Base-by-base conservation (phyloP, 2,888 invertebrate species). In the Pediacus dermestoides region DNA sequence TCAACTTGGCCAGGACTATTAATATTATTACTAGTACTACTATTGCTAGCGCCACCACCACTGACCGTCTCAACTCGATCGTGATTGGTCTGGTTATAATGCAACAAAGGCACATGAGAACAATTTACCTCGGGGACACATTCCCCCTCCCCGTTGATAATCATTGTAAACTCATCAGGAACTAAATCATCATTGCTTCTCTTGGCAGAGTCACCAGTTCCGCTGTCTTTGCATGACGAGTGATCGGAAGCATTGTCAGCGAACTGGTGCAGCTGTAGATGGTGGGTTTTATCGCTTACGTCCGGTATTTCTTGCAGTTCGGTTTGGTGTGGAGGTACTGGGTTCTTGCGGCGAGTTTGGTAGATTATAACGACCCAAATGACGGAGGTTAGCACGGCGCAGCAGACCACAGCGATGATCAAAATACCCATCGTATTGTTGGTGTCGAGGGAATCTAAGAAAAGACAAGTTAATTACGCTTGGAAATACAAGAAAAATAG, bases 301-400 rank as follows among this genome's bases (percentile, higher is more conserved):
- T 65, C 61, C 6, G 61, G 44, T 12, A 60, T 51, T 26, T 49
- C 50, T 16, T 48, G 50, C 41, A 46, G 55, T 33, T 37, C 53
- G 44, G 14, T 73, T 16, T 34, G 13, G 72, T 48, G 72, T 62
- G 44, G 72, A 62, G 66, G 74, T 30, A 67, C 68, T 42, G 68
- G 71, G 48, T 75, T 71, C 16, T 80, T 77, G 67, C 83, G 81
- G 45, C 88, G 75, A 2, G 89, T 88, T 61, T 88, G 85, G 67
- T 89, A 90, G 57, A 91, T 90, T 46, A 92, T 88, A 37, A 90
- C 82, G 31, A 92, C 89, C 92, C 93, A 93, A 34, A 91, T 81
- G 9, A 89, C 77, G 1, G 91, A 90, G 4, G 92, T 93, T n/a
- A 85, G 83, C 9, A 94, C 88, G 34, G 92, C 86, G 70, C 92